Conservation (phyloP, 2,888 invertebrate genomes). For the Rhyacophila evoluta region DNA sequence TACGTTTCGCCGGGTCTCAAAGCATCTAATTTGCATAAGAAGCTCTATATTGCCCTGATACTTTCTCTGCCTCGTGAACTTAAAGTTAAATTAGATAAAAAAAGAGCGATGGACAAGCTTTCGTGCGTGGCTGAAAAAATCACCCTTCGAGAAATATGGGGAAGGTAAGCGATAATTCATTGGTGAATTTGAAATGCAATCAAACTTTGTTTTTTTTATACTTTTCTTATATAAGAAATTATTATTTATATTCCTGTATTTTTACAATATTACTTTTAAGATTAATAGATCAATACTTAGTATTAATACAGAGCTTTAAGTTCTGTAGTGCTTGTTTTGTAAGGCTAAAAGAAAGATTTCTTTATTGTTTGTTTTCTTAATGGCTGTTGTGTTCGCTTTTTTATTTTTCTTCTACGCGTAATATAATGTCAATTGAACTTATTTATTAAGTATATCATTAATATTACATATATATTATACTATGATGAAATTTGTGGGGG, state of each 20-base stretch:
- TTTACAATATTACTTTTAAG: not conserved
- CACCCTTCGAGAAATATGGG: not conserved
- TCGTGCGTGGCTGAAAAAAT: not conserved
- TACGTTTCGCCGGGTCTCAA: not conserved
- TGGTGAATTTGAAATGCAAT: not conserved
- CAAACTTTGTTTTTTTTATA: not conserved
- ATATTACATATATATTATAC: too few species aligned
- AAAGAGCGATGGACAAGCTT: not conserved
- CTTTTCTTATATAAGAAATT: not conserved
- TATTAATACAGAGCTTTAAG: too few species aligned
- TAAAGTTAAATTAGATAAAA: constrained; percentile 13
- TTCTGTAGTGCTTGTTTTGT: too few species aligned
- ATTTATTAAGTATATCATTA: too few species aligned
- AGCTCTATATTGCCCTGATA: constrained; percentile 3
- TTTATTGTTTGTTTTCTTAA: too few species aligned
- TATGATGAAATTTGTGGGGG: too few species aligned
- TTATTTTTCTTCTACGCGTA: too few species aligned
- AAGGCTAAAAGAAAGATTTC: too few species aligned
- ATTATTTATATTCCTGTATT: not conserved
- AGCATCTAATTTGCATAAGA: not conserved
- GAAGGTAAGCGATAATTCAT: not conserved
- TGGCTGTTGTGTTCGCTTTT: too few species aligned
- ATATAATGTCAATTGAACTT: too few species aligned
- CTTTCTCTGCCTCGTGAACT: not conserved
- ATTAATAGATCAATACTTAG: too few species aligned